Evolutionary conservation across 1,140 invertebrate genomes (phyloP), one percentile per base, ranked within the genome.

Genomic region (Mylabris phalerata): DNA sequence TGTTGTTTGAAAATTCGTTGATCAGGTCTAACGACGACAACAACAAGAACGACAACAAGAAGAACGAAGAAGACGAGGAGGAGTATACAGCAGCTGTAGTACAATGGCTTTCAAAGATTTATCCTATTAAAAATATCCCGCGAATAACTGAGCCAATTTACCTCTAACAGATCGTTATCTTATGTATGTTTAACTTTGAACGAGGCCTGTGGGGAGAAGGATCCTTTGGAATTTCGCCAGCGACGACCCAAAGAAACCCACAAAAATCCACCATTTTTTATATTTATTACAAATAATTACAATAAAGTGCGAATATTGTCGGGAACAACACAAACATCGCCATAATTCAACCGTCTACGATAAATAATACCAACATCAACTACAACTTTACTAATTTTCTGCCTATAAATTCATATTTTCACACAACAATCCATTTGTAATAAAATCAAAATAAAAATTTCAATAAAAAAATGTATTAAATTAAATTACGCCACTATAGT

Each of bases 351-450:
- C 13, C 42, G 26, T 10, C 10, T 48, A 43, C 59, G 55, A 67
- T 67, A 67, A 67, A 67, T 66, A 66, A 66, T 19, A 9, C 55
- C 13, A 43, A 45, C 50, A 50, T 48, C 56, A 50, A 55, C 43
- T 56, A 57, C 65, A 71, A 68, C 63, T 64, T 63, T 48, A 64
- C 66, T 68, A 71, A 71, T 71, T 71, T 71, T 71, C 64, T 68
- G 69, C 69, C 60, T 66, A 69, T 71, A 71, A 70, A 71, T 71
- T 63, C 51, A 63, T 60, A 67, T 71, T 67, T 67, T 65, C 62
- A 59, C 61, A 63, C 63, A 60, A 63, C 32, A 32, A 32, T 32
- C 32, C 32, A 32, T 32, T 32, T 7, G 7, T 32, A 32, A 32
- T 32, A 32, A 32, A 32, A 32, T 32, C 4, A 32, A 32, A 32